These are phyloP conservation scores for Amphimallon solstitiale DNA, from an alignment of 2,888 invertebrate species.

Conservation along the genomic window DNA sequence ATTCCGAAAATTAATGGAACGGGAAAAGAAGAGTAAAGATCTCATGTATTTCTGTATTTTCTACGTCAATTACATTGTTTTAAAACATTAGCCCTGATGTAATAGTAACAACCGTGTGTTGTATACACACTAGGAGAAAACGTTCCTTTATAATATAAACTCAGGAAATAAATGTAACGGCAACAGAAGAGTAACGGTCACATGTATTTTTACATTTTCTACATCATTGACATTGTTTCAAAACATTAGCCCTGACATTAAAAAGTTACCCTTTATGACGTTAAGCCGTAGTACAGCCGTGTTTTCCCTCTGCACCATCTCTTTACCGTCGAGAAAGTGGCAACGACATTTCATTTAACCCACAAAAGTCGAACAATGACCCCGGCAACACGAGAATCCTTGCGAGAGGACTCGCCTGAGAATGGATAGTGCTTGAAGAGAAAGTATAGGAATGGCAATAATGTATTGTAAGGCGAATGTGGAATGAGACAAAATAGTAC, in stretches of 20 bases:
- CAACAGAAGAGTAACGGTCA: too few species aligned
- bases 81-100: too few species aligned
- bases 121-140: too few species aligned
- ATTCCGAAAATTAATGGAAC: too few species aligned
- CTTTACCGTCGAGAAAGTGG: conserved; percentile 14
- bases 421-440: conserved; percentile 8
- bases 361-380: conserved; percentile 34
- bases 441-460: conserved; percentile 21
- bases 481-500: conserved; percentile 12
- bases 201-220: too few species aligned
- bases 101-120: too few species aligned
- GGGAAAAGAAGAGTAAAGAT: too few species aligned
- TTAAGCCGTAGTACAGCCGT: neutral
- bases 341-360: conserved; percentile 31
- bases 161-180: too few species aligned
- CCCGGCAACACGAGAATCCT: conserved; percentile 31
- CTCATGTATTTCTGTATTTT: too few species aligned
- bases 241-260: conserved; percentile 23
- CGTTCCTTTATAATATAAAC: too few species aligned
- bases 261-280: neutral
- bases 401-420: conserved; percentile 22
- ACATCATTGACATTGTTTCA: neutral
- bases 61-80: too few species aligned
- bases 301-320: neutral
- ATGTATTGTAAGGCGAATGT: conserved; percentile 25